These are phyloP conservation scores for Isoperla grammatica DNA, from an alignment of 2,888 invertebrate species.

Conservation along the genomic window DNA sequence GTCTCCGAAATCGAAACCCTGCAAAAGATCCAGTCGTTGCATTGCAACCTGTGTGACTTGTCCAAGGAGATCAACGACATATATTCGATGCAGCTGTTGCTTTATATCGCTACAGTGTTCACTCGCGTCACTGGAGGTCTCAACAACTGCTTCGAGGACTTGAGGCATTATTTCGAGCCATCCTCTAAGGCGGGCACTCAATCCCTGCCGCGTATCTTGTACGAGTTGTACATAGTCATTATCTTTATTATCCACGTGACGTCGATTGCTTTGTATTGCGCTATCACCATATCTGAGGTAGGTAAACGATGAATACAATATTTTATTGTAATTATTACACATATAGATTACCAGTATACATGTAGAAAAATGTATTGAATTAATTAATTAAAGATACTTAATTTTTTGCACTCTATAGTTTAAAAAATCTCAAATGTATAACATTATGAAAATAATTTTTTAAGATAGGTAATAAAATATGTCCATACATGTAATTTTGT, in stretches of 20 bases:
- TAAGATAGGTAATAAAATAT: too few relatives aligned
- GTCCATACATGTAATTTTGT: too few relatives aligned
- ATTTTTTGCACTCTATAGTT: too few relatives aligned
- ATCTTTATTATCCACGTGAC: slow-evolving; percentile 1
- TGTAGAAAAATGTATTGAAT: too few relatives aligned
- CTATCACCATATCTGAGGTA: slow-evolving; percentile 2
- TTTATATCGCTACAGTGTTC: neutral
- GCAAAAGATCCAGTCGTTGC: neutral
- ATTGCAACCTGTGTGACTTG: neutral
- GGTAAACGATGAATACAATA: neutral
- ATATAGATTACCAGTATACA: too few relatives aligned
- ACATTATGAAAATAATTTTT: too few relatives aligned
- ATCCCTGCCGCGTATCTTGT: neutral
- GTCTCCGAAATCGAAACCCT: neutral
- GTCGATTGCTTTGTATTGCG: neutral
- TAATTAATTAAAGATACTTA: too few relatives aligned
- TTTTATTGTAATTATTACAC: neutral
- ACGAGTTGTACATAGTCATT: neutral
- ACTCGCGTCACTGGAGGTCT: neutral
- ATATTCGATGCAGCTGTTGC: slow-evolving; percentile 4
- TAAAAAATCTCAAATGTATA: too few relatives aligned
- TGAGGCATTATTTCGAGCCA: too few relatives aligned
- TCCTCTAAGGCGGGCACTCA: neutral
- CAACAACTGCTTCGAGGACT: slow-evolving; percentile 1
- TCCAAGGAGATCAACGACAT: slow-evolving; percentile 7